Percentiles rank a stretch among this genome's conserved stretches.
Evolutionary conservation across 2,888 invertebrate species (phyloP).

Genomic region (Psococerastis gibbosa): DNA sequence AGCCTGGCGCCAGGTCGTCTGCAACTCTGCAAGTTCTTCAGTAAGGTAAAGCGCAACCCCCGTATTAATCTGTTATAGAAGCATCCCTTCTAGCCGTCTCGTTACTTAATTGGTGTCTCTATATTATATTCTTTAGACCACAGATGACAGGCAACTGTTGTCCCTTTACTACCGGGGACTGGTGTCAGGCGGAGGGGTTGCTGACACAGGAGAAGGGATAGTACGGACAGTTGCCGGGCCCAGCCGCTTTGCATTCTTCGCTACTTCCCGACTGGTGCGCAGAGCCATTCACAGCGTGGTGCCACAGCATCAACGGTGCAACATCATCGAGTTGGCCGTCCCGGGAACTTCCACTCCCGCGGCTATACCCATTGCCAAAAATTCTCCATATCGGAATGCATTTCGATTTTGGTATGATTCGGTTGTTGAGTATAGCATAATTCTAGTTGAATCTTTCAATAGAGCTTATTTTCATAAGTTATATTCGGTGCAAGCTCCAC

Average conservation of each 20-base stretch:
- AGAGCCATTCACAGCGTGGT: constrained; percentile 27
- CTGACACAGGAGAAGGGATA: constrained; percentile 33
- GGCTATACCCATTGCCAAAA: constrained; percentile 35
- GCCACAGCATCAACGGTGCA: constrained; percentile 29
- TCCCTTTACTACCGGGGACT: constrained; percentile 30
- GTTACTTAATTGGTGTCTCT: too few relatives aligned
- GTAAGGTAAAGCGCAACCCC: too few relatives aligned
- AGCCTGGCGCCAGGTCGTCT: too few relatives aligned
- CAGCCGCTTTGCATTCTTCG: constrained; percentile 43
- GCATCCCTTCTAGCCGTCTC: too few relatives aligned
- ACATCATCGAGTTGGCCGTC: constrained; percentile 35
- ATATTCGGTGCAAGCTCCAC: too few relatives aligned
- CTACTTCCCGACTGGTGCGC: constrained; percentile 37
- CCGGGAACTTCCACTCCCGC: constrained; percentile 34
- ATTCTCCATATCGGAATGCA: constrained; percentile 37
- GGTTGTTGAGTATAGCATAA: too few relatives aligned
- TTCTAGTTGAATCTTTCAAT: too few relatives aligned
- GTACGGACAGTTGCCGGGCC: constrained; percentile 29
- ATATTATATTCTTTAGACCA: too few relatives aligned
- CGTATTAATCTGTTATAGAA: too few relatives aligned
- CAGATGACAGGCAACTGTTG: constrained; percentile 33
- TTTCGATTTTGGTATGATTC: constrained; percentile 33
- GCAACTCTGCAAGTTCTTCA: too few relatives aligned
- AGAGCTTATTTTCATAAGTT: too few relatives aligned
- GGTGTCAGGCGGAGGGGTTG: constrained; percentile 31